Evolutionary conservation across 2,888 invertebrate genomes (phyloP), one percentile per base, ranked within the genome.

Genomic region (Netelia fuscicornis): DNA sequence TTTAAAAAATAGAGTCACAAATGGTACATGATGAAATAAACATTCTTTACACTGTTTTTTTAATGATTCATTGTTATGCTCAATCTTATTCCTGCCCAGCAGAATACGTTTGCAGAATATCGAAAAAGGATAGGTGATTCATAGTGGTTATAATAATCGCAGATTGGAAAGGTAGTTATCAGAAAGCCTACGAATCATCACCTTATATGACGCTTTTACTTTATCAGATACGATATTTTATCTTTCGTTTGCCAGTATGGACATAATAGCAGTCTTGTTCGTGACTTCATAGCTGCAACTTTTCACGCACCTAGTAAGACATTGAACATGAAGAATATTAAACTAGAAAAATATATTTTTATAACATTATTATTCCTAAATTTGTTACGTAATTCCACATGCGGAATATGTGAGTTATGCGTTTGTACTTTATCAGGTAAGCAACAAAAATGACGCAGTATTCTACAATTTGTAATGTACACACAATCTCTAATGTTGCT

Each of bases 151-250:
- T 37, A 44, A 20, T 70, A 65, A 82, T 75, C 78, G 78, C 13
- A 54, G 74, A 85, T 85, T 81, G 75, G 67, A 72, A 72, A 44
- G 75, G 54, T 58, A 56, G 70, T 83, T 83, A 83, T 79, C 85
- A 71, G 65, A 65, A 65, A 77, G 20, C 20, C 23, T 52, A 82
- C 82, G 74, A 72, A 83, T 90, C 84, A 87, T 37, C 37, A 37
- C 5, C 80, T 84, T 86, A 78, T 42, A 79, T 87, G 87, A 75
- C 70, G 77, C 81, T 81, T 64, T 64, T 44, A 62, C 76, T 82
- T 88, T 89, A 90, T 91, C 91, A 89, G 91, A 91, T 91, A 92
- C 87, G 88, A 81, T 90, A 91, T 91, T 48, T 48, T 85, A 85
- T 85, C 85, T 79, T 78, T 75, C 60, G 60, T 83, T 65, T 67